A percentile compares a stretch with the other conserved stretches of the same genome.
Conservation (phyloP, 2,797 vertebrate genomes). For the Alfaro cultratus region DNA sequence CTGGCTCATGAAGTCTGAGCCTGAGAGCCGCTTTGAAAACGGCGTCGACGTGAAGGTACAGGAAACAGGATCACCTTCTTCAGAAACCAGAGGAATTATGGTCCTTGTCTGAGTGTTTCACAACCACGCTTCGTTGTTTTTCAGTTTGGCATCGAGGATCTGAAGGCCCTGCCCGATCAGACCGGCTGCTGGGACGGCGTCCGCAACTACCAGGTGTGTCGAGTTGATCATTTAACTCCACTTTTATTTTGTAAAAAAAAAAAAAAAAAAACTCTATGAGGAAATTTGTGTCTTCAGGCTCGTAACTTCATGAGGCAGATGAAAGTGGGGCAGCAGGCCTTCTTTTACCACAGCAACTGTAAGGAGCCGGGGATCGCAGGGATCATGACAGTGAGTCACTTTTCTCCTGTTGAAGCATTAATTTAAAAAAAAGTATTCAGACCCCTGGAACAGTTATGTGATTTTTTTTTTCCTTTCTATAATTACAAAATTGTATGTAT, state of each 20-base stretch:
- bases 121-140: slow-evolving; percentile 10
- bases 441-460: not conserved
- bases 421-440: not conserved
- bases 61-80: not conserved
- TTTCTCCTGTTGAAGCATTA: not conserved
- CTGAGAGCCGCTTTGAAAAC: slow-evolving; percentile 92
- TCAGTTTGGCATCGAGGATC: slow-evolving; percentile 95
- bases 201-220: slow-evolving; percentile 92
- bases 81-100: not conserved
- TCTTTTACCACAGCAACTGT: slow-evolving; percentile 99
- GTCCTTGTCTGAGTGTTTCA: slow-evolving; percentile 1
- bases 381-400: slow-evolving; percentile 84
- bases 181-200: slow-evolving; percentile 95
- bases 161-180: slow-evolving; percentile 90
- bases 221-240: not conserved
- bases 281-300: slow-evolving; percentile 78
- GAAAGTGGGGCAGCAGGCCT: slow-evolving; percentile 88
- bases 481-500: not conserved
- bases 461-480: not conserved
- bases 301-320: slow-evolving; percentile 95
- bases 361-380: slow-evolving; percentile 93
- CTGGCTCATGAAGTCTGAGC: slow-evolving; percentile 99
- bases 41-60: slow-evolving; percentile 92
- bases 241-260: not conserved
- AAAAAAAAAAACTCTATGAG: not conserved